These are phyloP conservation scores for Zele albiditarsus DNA, from an alignment of 2,888 invertebrate genomes.

Conservation along the genomic window DNA sequence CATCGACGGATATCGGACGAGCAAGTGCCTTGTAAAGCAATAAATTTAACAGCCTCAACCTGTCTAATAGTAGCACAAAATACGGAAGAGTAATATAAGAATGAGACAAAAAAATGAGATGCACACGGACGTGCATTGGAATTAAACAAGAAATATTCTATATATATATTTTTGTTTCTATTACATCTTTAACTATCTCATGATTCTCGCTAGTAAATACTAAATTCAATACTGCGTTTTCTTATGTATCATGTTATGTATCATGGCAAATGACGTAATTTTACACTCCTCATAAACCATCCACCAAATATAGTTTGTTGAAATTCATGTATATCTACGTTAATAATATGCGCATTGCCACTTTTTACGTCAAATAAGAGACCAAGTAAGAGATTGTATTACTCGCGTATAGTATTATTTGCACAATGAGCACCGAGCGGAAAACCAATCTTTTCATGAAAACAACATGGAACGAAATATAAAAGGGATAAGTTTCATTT, in stretches of 20 bases:
- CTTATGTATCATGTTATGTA: too few species aligned
- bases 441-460: conserved; percentile 57
- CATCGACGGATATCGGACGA: conserved; percentile 32
- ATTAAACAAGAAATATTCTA: too few species aligned
- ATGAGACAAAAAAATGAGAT: too few species aligned
- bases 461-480: conserved; percentile 52
- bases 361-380: neutral
- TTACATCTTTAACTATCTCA: too few species aligned
- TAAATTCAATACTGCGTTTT: too few species aligned
- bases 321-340: neutral
- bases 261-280: neutral
- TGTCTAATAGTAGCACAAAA: neutral
- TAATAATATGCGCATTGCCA: neutral
- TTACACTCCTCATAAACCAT: neutral
- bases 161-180: too few species aligned
- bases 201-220: too few species aligned
- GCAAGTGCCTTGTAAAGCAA: conserved; percentile 34
- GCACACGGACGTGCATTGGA: too few species aligned
- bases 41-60: conserved; percentile 30
- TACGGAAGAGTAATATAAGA: neutral
- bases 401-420: conserved; percentile 13
- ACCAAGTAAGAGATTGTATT: conserved; percentile 19
- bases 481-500: conserved; percentile 26
- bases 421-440: conserved; percentile 35
- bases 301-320: neutral